Base-by-base conservation (phyloP, 1,140 invertebrate species). In the Brachystomella parvula region DNA sequence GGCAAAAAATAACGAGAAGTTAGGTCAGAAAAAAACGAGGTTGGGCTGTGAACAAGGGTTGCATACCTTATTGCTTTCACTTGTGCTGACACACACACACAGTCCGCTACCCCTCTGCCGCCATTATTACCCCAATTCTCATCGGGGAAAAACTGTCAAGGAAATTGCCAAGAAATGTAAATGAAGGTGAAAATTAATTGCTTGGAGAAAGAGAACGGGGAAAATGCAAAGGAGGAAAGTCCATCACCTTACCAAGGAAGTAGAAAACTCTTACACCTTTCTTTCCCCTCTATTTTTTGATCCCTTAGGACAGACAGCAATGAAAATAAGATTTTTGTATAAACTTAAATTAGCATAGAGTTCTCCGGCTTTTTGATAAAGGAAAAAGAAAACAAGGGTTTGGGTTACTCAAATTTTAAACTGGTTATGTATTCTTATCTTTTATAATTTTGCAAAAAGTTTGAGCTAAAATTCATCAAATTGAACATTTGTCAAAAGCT, bases 81-180 rank as follows among this genome's bases (percentile, higher is more conserved):
- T 44, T 44, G 9, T 44, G 9, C n/a, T 44, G 39, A 6, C 12
- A 53, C 6, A 12, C 6, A 17, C 49, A 53, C 24, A 19, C 12
- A 26, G 24, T 6, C 6, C 9, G 12, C 6, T 53, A 19, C 15
- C 9, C 12, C 49, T 53, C 24, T 24, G 12, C 12, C 15, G 21
- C 49, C 49, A 53, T 53, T 53, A 53, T 26, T 53, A n/a, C n/a
- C n/a, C 49, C 9, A 53, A 53, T 32, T 31, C 57, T 28, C 26
- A 35, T 47, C 32, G 59, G 53, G 30, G 26, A 61, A 17, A 47
- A 32, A 31, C 21, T 61, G 66, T 63, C 66, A 63, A 53, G 66
- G 59, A 49, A 67, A 67, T 67, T 67, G 66, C 66, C 66, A 67
- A 67, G 66, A 67, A 67, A 67, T 67, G 66, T 61, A 67, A 67